Base-by-base conservation (phyloP, 2,888 invertebrate species). In the Stramonita haemastoma region DNA sequence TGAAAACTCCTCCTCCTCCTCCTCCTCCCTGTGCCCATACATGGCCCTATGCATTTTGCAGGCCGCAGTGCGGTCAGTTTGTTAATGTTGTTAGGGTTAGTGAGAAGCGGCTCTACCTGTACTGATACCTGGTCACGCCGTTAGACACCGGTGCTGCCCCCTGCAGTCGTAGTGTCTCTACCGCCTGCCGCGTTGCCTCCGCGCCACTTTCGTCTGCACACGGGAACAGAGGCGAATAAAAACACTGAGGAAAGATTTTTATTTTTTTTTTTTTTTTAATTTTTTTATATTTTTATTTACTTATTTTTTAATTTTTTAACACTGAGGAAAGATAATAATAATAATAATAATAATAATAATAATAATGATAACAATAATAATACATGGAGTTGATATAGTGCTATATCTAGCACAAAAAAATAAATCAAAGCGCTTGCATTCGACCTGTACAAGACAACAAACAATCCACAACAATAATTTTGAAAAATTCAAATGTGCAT, bases 101-200 rank as follows among this genome's bases (percentile, higher is more conserved):
- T 91, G 57, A 70, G 57, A 77, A 86, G 89, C 89, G 90, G 84
- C 86, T 79, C 93, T 93, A 93, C 93, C 93, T 93, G 92, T 88
- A 91, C 79, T 89, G 91, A 91, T 93, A 93, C 92, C 93, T 93
- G 89, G 91, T 90, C 79, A 87, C 89, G 77, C 91, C 91, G 70
- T 91, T 91, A 26, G 87, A 70, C 79, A 90, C 90, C 87, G 91
- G 79, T 57, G 89, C 89, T 36, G 91, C 90, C 36, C 88, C 84
- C 46, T 88, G 66, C 17, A 92, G 88, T 46, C 90, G 88, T 90
- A 92, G 60, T 29, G 92, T 92, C 85, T 90, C 90, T 81, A 93
- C 79, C 11, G 84, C 89, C 46, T 87, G 87, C 22, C 91, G 91
- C 13, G 92, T 90, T 32, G 90, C 60, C 29, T 88, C 88, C 66